Evolutionary conservation across 2,113 vertebrate genomes (phyloP).

Genomic region (Oncorhynchus clarkii): DNA sequence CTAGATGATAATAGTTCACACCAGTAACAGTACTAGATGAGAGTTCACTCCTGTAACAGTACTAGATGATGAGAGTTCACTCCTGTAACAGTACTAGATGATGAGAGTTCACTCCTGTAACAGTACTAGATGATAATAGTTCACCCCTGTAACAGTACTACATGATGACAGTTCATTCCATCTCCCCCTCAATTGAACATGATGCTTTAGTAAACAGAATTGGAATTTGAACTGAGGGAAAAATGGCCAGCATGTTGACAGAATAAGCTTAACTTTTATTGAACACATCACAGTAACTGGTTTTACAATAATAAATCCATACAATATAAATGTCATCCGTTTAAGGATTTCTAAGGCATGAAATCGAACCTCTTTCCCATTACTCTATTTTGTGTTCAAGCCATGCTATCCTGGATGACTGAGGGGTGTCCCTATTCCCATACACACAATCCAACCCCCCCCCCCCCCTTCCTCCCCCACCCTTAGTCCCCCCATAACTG

Average conservation of each 20-base stretch:
- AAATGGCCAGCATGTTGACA: neutral
- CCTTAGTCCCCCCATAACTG: too few species aligned
- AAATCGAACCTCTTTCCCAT: neutral
- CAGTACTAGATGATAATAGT: too few species aligned
- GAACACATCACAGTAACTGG: conserved; percentile 33
- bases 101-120: too few species aligned
- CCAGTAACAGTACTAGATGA: too few species aligned
- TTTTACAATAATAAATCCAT: conserved; percentile 27
- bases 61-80: too few species aligned
- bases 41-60: too few species aligned
- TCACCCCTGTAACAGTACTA: too few species aligned
- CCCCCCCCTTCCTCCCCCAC: neutral
- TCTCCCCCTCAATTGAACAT: too few species aligned
- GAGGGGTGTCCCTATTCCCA: neutral
- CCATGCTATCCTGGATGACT: neutral
- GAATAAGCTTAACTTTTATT: conserved; percentile 52
- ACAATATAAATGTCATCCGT: neutral
- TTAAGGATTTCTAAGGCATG: neutral
- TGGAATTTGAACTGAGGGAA: neutral
- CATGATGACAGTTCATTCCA: too few species aligned
- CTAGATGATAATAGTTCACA: too few species aligned
- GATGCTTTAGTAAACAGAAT: too few species aligned
- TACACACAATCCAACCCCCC: neutral
- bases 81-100: too few species aligned
- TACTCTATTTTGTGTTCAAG: neutral